Percentiles rank a stretch among this genome's conserved stretches.
Conservation (phyloP, 2,888 invertebrate genomes). For the Synergus gifuensis region DNA sequence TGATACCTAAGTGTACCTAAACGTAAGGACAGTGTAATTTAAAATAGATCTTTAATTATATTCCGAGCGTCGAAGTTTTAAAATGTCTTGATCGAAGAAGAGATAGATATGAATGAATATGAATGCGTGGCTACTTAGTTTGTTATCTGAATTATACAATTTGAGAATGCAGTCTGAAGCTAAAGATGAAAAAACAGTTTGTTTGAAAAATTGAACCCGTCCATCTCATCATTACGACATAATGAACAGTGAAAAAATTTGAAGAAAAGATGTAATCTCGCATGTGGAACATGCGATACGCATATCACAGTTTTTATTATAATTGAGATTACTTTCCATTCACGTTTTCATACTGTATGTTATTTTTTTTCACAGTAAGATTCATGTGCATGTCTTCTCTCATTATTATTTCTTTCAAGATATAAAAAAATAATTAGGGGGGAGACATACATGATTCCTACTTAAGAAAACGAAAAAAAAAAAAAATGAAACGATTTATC, state of each 20-base stretch:
- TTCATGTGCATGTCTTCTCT: too few relatives aligned
- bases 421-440: not conserved
- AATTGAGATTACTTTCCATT: not conserved
- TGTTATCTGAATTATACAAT: conserved; percentile 8
- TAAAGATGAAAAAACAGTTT: not conserved
- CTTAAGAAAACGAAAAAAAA: not conserved
- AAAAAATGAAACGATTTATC: not conserved
- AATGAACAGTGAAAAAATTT: conserved; percentile 22
- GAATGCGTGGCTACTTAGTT: conserved; percentile 23
- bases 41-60: conserved; percentile 28
- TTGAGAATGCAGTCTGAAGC: not conserved
- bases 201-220: conserved; percentile 23
- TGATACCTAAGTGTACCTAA: conserved; percentile 76
- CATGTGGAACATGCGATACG: not conserved
- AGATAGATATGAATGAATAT: conserved; percentile 30
- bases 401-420: not conserved
- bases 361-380: not conserved
- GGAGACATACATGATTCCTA: not conserved
- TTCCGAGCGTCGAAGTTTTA: conserved; percentile 29
- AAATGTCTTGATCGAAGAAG: conserved; percentile 8
- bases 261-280: conserved; percentile 4
- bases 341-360: not conserved
- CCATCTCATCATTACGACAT: conserved; percentile 17
- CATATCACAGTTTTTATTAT: not conserved
- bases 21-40: conserved; percentile 63